Evolutionary conservation across 2,888 invertebrate genomes (phyloP), one percentile per base, ranked within the genome.

Genomic region (Apotomis capreana): DNA sequence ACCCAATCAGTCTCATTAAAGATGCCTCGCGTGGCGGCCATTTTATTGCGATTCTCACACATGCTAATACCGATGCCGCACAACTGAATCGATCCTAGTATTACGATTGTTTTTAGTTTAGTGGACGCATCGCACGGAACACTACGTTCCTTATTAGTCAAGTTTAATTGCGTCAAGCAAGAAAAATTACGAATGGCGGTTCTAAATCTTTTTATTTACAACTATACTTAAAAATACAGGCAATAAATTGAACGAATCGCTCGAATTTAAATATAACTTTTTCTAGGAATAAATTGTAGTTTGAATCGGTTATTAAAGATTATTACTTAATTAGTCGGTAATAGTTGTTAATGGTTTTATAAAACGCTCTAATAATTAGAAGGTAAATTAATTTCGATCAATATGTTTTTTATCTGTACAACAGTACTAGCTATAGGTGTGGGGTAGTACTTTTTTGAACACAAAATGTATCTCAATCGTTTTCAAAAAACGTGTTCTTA

Each of bases 41-140:
- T 61, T 61, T 55, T 52, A 68, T 58, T 12, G 51, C 67, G 46
- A 72, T 72, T 68, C 71, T 71, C 57, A 62, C 71, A 72, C 68
- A 68, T 72, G 71, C 62, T 62, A 72, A 72, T 71, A n/a, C 55
- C 57, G 52, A 71, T 72, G 37, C 26, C 40, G 49, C 71, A 58
- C 26, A 57, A 57, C n/a, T 12, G 71, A 44, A 68, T 57, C 37
- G 68, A 72, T 72, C 68, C 68, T 57, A 26, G 51, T 72, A 72
- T 68, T 68, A 63, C 69, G 57, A 55, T 51, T 40, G 67, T 70
- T 70, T 59, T 70, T 54, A 54, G 62, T 49, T 15, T 54, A 54
- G 6, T 4, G 36, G 10, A 15, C 9, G 52, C 52, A 60, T 54
- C 37, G 70, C 36, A 62, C 60, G 64, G 65, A 70, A 70, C 70